A percentile compares a stretch with the other conserved stretches of the same genome.
Conservation (phyloP, 1,140 invertebrate genomes). For the Drosophila athabasca region DNA sequence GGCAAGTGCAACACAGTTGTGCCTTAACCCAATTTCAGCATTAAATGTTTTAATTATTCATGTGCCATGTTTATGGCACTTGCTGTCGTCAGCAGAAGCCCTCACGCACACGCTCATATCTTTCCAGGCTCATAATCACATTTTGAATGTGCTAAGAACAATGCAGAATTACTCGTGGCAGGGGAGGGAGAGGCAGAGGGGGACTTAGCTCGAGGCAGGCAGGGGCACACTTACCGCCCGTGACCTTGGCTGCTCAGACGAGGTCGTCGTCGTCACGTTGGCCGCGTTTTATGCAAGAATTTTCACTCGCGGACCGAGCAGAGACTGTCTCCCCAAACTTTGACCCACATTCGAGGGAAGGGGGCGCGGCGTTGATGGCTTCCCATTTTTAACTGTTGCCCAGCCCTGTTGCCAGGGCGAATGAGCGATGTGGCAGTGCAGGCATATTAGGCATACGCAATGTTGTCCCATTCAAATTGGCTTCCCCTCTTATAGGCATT, state of each 20-base stretch:
- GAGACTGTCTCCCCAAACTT: not conserved
- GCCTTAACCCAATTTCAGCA: conserved; percentile 59
- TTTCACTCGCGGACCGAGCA: conserved; percentile 22
- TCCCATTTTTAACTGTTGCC: conserved; percentile 23
- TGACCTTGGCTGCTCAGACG: conserved; percentile 58
- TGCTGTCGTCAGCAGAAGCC: conserved; percentile 30
- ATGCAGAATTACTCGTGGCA: conserved; percentile 25
- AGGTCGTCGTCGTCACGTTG: conserved; percentile 45
- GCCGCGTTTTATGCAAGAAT: conserved; percentile 28
- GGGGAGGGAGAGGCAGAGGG: conserved; percentile 17
- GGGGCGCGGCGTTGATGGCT: conserved; percentile 28
- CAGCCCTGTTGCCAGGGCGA: conserved; percentile 19
- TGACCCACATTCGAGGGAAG: conserved; percentile 51
- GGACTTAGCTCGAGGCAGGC: conserved; percentile 20
- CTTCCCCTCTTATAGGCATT: not conserved
- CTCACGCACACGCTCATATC: conserved; percentile 34
- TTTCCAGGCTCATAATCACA: conserved; percentile 59
- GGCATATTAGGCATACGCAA: conserved; percentile 47
- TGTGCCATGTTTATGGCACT: conserved; percentile 61
- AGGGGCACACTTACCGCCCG: conserved; percentile 27
- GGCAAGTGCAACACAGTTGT: conserved; percentile 36
- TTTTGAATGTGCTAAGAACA: conserved; percentile 66
- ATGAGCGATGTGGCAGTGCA: conserved; percentile 42
- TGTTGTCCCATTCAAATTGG: conserved; percentile 6
- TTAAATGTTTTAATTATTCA: conserved; percentile 71